Conservation (phyloP, 2,888 invertebrate species). For the Hololepta plana region DNA sequence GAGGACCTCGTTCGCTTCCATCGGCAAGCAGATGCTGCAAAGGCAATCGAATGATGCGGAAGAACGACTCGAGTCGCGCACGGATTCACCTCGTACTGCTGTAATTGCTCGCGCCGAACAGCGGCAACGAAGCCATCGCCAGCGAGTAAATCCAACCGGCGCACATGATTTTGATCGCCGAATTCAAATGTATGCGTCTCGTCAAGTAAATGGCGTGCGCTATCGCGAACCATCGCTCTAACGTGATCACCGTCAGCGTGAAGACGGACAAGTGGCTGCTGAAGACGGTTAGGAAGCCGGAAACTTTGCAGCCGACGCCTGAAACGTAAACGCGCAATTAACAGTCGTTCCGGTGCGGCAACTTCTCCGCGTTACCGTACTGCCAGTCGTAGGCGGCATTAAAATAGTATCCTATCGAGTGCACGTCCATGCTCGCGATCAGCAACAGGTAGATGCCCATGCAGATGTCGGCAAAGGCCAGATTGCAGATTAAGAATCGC, state of each 20-base stretch:
- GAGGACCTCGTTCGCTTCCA: conserved; percentile 50
- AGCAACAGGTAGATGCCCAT: conserved; percentile 72
- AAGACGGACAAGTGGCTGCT: conserved; percentile 76
- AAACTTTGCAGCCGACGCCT: conserved; percentile 65
- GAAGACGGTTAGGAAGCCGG: conserved; percentile 77
- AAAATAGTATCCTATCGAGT: conserved; percentile 73
- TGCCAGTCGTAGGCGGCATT: conserved; percentile 87
- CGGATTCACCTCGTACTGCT: conserved; percentile 54
- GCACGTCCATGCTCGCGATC: conserved; percentile 67
- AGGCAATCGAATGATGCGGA: conserved; percentile 7
- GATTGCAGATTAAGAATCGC: conserved; percentile 59
- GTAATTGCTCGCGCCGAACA: conserved; percentile 73
- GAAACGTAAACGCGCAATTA: conserved; percentile 14
- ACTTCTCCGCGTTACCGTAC: conserved; percentile 31
- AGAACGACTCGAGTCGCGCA: neutral
- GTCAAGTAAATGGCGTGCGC: conserved; percentile 70
- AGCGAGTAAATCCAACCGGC: conserved; percentile 65
- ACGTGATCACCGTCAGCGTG: conserved; percentile 68
- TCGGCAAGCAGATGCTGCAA: conserved; percentile 70
- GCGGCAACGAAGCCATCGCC: conserved; percentile 58
- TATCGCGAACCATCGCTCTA: conserved; percentile 73
- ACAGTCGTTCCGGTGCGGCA: no score
- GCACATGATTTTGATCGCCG: conserved; percentile 59
- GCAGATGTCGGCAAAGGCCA: conserved; percentile 77
- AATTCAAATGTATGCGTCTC: conserved; percentile 51